Base-by-base conservation (phyloP, 2,113 vertebrate genomes). In the Oncorhynchus tshawytscha region DNA sequence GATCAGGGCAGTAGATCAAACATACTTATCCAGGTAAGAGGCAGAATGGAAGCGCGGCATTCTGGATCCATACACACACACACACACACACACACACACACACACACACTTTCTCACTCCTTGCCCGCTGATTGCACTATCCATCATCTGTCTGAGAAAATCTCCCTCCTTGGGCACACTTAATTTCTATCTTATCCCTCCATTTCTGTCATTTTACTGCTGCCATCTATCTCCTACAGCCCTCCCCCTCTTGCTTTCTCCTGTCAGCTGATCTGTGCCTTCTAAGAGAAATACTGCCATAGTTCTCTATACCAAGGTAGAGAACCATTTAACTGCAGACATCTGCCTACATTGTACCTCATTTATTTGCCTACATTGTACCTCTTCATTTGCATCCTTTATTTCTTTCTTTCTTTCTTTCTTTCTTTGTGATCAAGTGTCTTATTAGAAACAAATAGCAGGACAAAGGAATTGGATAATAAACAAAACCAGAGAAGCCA, bases 141-240 rank as follows among this genome's bases (percentile, higher is more conserved):
- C 84, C 79, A 88, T 91, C 89, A 89, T 85, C 73, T 72, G 34
- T 69, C 73, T 64, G 72, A 74, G 84, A 84, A 78, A 76, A 79
- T 80, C 75, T 85, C 77, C 81, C 75, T 78, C 76, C 79, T 83
- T 57, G 51, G 51, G 71, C 51, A 60, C 80, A 84, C 77, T 86
- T 78, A 77, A 82, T 88, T 83, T 81, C 74, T 86, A 74, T 70
- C 45, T 48, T 60, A n/a, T 65, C 76, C 81, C 67, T 86, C 16
- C 48, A 82, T 86, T 82, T 84, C 59, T 82, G 81, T 82, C 86
- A 82, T 76, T 88, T 81, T 78, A 78, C 81, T 67, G 78, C 80
- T 77, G 71, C 75, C 67, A 87, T 88, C 77, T 73, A 81, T 89
- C 88, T 86, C 75, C 25, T 54, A 68, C 66, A 20, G 64, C 18